Percentiles rank a stretch among this genome's conserved stretches.
phyloP scores from a whole-genome alignment of 2,113 vertebrate genomes.

The Plecotus auritus region DNA sequence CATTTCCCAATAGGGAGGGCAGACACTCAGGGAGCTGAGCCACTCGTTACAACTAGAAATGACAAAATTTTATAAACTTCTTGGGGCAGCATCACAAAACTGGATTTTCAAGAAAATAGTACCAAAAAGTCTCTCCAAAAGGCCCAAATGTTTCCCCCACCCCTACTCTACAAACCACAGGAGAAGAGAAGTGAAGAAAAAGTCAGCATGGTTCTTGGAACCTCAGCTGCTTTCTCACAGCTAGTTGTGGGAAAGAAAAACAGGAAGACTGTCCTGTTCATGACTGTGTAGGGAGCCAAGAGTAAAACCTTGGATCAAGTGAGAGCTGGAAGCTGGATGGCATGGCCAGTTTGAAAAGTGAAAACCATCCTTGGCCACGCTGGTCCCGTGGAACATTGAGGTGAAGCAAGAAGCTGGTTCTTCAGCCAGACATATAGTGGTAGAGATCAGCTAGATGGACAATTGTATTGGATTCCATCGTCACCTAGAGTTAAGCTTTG shows the following conservation, averaged over 20 bases:
- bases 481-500: neutral
- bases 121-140: neutral
- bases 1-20: neutral
- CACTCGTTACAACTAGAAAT: neutral
- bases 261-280: neutral
- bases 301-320: neutral
- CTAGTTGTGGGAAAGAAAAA: constrained; percentile 6
- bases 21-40: neutral
- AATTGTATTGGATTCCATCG: neutral
- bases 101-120: neutral
- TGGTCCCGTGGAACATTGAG: neutral
- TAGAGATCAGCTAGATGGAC: neutral
- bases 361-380: neutral
- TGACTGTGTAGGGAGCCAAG: neutral
- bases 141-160: neutral
- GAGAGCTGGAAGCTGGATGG: neutral
- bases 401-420: neutral
- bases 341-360: neutral
- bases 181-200: constrained; percentile 3
- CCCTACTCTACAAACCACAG: neutral
- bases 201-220: neutral
- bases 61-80: neutral
- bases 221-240: neutral
- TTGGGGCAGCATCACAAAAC: neutral
- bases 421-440: neutral